Evolutionary conservation across 2,113 vertebrate species (phyloP), one percentile per base, ranked within the genome.

Genomic region (Sylvietta virens): DNA sequence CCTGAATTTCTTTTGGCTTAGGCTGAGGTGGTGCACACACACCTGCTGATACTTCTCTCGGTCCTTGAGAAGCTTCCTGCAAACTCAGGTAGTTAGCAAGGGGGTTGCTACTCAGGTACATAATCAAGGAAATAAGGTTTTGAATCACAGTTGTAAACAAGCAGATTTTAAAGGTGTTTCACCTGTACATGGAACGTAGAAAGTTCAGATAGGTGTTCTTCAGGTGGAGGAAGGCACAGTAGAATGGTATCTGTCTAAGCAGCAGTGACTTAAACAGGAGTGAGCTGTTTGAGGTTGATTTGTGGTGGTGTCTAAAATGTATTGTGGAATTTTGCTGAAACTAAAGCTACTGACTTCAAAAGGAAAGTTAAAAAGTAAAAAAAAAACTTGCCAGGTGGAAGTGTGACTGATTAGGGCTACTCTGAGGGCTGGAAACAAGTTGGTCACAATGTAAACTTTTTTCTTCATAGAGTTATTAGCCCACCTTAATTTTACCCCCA

Each of bases 101-200:
- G 19, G 33, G n/a, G 12, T 44, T 79, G 53, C 76, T 71, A 9
- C 40, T 86, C 48, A 26, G 61, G 27, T 62, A 6, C 30, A 1
- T 10, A 3, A 47, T 88, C 39, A 60, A 33, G 70, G 53, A 89
- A 82, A 21, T 62, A 15, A 93, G 40, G 13, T 81, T 67, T 65
- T 65, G 65, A 57, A 31, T 37, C 40, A 18, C 21, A 37, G 1
- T 26, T 86, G 33, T 71, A 45, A 78, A 26, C 27, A 15, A 88
- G 23, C 14, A 35, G 77, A 13, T 28, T 85, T 66, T 5, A 39
- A 51, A 78, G 13, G 39, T 61, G 23, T 81, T 80, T 77, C 2
- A 6, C 51, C 5, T 51, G 3, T 48, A 15, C 2, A 0, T 60
- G 48, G 61, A 48, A 50, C 0, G 0, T 19, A 17, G 19, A 28